Evolutionary conservation across 1,140 invertebrate species (phyloP).

Genomic region (Thalassaphorura encarpata): DNA sequence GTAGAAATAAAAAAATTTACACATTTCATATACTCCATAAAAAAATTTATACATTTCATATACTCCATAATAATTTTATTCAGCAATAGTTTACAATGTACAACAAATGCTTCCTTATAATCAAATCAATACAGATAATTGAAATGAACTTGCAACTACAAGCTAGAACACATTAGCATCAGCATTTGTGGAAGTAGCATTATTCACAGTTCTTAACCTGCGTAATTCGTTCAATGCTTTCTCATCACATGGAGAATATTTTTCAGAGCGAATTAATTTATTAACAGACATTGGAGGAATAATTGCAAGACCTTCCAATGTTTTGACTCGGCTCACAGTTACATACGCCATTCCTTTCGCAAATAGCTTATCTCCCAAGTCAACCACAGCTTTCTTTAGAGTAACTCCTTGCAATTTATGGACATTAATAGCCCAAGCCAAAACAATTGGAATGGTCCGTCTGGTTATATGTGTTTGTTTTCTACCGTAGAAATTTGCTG

Average conservation of each 20-base stretch:
- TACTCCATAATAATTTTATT: too few species aligned
- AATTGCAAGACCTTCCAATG: neutral
- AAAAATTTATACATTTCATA: too few species aligned
- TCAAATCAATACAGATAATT: too few species aligned
- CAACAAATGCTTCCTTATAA: too few species aligned
- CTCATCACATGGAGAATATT: neutral
- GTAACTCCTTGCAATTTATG: neutral
- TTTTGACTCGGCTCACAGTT: neutral
- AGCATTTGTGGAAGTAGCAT: too few species aligned
- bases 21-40: too few species aligned
- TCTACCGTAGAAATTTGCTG: neutral
- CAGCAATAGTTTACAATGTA: too few species aligned
- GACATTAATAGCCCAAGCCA: neutral
- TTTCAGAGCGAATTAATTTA: neutral
- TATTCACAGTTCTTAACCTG: neutral
- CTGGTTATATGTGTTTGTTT: neutral
- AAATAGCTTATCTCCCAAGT: neutral
- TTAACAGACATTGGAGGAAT: neutral
- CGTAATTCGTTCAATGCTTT: neutral
- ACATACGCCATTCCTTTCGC: neutral
- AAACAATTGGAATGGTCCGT: neutral
- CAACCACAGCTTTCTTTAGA: neutral
- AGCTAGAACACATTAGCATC: too few species aligned
- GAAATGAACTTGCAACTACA: too few species aligned
- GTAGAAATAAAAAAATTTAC: too few species aligned